A percentile compares a stretch with the other conserved stretches of the same genome.
These are phyloP conservation scores for Bombus huntii DNA, from an alignment of 1,140 invertebrate genomes.

Conservation along the genomic window DNA sequence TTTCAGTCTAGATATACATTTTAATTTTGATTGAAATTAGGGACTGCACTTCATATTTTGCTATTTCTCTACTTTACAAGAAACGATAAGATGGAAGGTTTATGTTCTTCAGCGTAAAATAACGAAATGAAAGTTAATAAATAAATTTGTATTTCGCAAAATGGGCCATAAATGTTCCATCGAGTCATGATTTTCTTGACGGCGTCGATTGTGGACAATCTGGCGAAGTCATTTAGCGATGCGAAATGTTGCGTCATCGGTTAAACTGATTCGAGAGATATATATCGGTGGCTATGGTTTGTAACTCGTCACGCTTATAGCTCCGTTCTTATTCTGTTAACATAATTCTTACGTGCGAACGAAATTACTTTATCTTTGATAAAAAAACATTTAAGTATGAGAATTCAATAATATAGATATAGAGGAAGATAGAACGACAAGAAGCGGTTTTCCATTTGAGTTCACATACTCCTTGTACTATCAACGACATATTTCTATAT, in stretches of 20 bases:
- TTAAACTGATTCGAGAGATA: slow-evolving; percentile 36
- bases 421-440: not conserved
- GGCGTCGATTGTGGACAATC: slow-evolving; percentile 22
- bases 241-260: slow-evolving; percentile 23
- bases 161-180: not conserved
- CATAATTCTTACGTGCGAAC: slow-evolving; percentile 34
- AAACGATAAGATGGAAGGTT: not conserved
- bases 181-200: slow-evolving; percentile 23
- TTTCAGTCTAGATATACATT: not conserved
- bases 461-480: too few relatives aligned
- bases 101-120: not conserved
- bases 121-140: not conserved
- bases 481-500: too few relatives aligned
- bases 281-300: slow-evolving; percentile 29
- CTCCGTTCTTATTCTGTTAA: slow-evolving; percentile 13
- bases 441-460: too few relatives aligned
- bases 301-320: slow-evolving; percentile 36
- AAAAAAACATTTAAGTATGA: not conserved
- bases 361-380: not conserved
- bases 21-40: not conserved
- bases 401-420: not conserved
- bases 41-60: too few relatives aligned
- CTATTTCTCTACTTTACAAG: not conserved
- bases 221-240: slow-evolving; percentile 40
- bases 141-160: not conserved